Conservation (phyloP, 2,797 vertebrate species). For the Alcedo atthis region DNA sequence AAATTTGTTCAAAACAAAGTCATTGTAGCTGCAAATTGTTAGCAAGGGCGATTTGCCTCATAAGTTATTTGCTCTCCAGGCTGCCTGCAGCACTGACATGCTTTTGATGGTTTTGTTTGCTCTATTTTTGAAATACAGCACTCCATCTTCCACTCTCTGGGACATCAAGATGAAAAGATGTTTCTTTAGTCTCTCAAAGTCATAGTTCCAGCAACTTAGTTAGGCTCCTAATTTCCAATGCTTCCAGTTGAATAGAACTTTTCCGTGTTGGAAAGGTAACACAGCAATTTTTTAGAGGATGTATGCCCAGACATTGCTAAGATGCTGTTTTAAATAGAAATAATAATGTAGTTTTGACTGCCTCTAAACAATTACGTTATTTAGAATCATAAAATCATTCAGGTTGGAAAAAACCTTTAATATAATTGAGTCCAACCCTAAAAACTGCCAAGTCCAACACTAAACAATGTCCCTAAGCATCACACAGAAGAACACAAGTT, state of each 20-base stretch:
- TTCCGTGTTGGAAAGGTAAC: background rate
- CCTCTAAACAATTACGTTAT: background rate
- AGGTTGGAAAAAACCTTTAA: background rate
- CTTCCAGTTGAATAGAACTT: background rate
- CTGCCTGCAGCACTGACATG: background rate
- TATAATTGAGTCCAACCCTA: background rate
- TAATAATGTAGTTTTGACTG: background rate
- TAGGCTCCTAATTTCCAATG: background rate
- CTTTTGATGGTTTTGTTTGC: background rate
- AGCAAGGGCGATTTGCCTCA: background rate
- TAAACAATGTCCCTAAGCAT: background rate
- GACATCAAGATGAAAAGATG: background rate
- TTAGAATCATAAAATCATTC: background rate
- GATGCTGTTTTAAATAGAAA: background rate
- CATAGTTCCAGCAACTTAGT: background rate
- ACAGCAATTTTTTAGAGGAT: background rate
- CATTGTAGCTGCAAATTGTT: background rate
- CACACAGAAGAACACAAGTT: background rate
- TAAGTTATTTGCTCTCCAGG: background rate
- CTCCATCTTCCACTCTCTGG: background rate
- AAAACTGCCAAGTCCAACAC: background rate
- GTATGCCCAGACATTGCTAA: background rate
- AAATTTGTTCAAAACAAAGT: background rate
- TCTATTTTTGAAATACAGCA: slow-evolving; percentile 1
- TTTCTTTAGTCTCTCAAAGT: background rate